Evolutionary conservation across 2,888 invertebrate genomes (phyloP).

Genomic region (Syritta pipiens): DNA sequence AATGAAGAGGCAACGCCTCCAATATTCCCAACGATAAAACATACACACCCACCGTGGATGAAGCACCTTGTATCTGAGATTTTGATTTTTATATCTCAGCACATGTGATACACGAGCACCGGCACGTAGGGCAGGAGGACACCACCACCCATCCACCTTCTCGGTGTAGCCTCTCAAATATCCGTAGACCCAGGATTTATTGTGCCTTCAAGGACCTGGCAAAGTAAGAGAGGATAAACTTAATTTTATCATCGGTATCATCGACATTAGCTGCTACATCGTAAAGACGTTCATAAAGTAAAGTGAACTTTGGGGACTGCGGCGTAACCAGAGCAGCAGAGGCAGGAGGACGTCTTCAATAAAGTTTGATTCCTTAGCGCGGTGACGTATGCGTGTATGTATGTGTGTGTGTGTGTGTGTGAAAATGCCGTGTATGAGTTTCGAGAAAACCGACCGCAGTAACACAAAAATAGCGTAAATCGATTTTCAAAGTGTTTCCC

Average conservation of each 20-base stretch:
- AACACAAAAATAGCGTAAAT: conserved; percentile 20
- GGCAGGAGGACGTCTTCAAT: conserved; percentile 19
- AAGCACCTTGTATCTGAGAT: conserved; percentile 33
- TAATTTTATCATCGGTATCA: conserved; percentile 67
- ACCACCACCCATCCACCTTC: background rate
- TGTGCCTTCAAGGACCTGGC: conserved; percentile 55
- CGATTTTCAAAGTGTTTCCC: conserved; percentile 37
- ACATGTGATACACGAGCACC: conserved; percentile 10
- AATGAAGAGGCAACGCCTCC: conserved; percentile 32
- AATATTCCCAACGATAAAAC: conserved; percentile 10
- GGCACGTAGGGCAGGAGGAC: conserved; percentile 8
- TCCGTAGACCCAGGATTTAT: conserved; percentile 45
- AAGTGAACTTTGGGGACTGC: conserved; percentile 15
- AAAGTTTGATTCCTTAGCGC: conserved; percentile 36
- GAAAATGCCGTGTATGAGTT: too few species aligned
- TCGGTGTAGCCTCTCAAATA: background rate
- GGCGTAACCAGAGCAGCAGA: background rate
- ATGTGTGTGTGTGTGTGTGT: background rate
- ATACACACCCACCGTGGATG: background rate
- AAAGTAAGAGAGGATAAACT: conserved; percentile 55
- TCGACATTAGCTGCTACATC: conserved; percentile 63
- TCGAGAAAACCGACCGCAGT: background rate
- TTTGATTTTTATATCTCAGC: conserved; percentile 15
- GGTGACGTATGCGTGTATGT: background rate
- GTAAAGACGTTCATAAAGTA: conserved; percentile 60